These are phyloP conservation scores for Luscinia megarhynchos DNA, from an alignment of 2,797 vertebrate genomes.

Conservation along the genomic window DNA sequence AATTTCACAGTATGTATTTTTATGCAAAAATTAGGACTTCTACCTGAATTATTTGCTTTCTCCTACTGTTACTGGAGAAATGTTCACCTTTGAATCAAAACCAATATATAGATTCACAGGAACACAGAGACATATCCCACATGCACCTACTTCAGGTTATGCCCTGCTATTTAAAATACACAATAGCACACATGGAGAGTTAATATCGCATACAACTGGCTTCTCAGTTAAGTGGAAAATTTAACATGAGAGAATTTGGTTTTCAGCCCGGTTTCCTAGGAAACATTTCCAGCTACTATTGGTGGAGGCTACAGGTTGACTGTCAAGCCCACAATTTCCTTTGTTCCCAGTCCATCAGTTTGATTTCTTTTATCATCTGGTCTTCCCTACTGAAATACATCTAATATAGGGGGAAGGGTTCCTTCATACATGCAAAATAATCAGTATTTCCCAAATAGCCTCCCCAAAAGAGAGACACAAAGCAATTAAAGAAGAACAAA, in stretches of 20 bases:
- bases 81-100: not conserved
- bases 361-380: constrained; percentile 1
- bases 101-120: not conserved
- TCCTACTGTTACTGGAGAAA: not conserved
- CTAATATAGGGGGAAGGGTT: not conserved
- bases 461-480: not conserved
- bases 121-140: not conserved
- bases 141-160: not conserved
- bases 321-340: not conserved
- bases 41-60: not conserved
- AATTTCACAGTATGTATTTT: not conserved
- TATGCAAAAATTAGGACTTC: not conserved
- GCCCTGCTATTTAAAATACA: not conserved
- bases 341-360: not conserved
- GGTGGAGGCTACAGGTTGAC: constrained; percentile 2
- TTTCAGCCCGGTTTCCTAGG: constrained; percentile 47
- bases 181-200: not conserved
- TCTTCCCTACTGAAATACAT: not conserved
- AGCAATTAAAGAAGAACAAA: not conserved
- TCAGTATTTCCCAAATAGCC: not conserved
- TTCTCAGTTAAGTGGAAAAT: constrained; percentile 31
- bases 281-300: constrained; percentile 24
- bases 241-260: not conserved
- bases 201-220: not conserved
- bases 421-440: not conserved